Evolutionary conservation across 1,140 invertebrate genomes (phyloP), one percentile per base, ranked within the genome.

Genomic region (Drosophila pandora): DNA sequence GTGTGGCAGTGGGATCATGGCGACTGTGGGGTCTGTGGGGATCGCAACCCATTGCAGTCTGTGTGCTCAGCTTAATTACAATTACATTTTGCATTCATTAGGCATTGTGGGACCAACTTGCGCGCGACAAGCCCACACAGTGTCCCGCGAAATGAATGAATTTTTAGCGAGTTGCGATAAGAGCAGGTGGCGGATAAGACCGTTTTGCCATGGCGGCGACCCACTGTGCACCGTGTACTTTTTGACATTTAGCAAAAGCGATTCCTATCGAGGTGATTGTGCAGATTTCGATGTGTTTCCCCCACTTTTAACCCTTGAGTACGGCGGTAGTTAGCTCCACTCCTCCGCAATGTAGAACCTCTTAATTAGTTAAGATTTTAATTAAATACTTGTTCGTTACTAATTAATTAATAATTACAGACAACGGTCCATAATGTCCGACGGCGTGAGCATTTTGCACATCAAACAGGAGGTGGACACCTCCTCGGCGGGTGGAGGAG

Each of bases 381-480:
- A 17, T 17, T 0, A 17, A 0, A 17, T 17, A 17, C 17, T 17
- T 0, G 17, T 17, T 17, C 0, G 17, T 17, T 17, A 17, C 17
- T 17, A 17, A 17, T 17, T 17, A 17, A 17, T 17, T 17, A 17
- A 0, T 17, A 17, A 17, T 17, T 17, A 17, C 17, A 65, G 60
- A 17, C 54, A 65, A 58, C 55, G 55, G 64, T 72, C 75, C 69
- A 89, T 77, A 70, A 91, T 91, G 90, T 85, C 90, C 23, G 90
- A 91, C 73, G 78, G 90, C 30, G 87, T 90, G 17, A 76, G 83
- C 50, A 83, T 90, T 12, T 58, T 91, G 55, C 87, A 91, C 53
- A 91, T 91, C 30, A 91, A 91, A 69, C 90, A 91, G 76, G 90
- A 91, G 71, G 79, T 91, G 59, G 81, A 87, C 54, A 87, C 89